Evolutionary conservation across 37 sponge, comb jelly and placozoan genomes (phyloP).

Genomic region (Crambe crambe): DNA sequence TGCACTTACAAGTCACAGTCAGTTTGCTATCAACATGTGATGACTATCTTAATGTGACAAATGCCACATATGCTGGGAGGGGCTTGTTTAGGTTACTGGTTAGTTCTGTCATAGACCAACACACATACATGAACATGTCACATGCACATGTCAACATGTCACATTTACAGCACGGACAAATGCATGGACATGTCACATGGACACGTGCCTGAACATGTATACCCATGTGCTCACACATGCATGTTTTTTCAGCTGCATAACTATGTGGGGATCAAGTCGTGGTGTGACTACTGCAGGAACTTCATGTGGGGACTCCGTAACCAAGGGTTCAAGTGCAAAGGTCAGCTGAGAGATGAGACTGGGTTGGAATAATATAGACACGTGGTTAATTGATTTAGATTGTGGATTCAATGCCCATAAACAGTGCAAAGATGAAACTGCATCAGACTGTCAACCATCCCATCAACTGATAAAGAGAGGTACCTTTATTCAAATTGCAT

Average conservation of each 20-base stretch:
- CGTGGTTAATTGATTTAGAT: constrained; percentile 53
- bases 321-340: constrained; percentile 89
- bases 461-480: constrained; percentile 76
- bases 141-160: too few relatives aligned
- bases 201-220: background rate
- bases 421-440: constrained; percentile 74
- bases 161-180: too few relatives aligned
- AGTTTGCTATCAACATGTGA: too few relatives aligned
- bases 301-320: constrained; percentile 94
- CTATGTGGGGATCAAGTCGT: constrained; percentile 53
- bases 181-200: background rate
- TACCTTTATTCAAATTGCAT: background rate
- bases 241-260: constrained; percentile 42
- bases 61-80: background rate
- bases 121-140: too few relatives aligned
- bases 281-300: constrained; percentile 92
- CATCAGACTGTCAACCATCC: constrained; percentile 68
- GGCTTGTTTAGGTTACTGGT: constrained; percentile 10
- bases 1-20: too few relatives aligned
- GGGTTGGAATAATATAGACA: background rate
- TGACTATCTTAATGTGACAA: too few relatives aligned
- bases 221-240: constrained; percentile 1
- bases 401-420: constrained; percentile 87
- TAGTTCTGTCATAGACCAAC: too few relatives aligned
- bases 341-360: constrained; percentile 21